Evolutionary conservation across 2,888 invertebrate species (phyloP).

Genomic region (Hydroisotoma schaefferi): DNA sequence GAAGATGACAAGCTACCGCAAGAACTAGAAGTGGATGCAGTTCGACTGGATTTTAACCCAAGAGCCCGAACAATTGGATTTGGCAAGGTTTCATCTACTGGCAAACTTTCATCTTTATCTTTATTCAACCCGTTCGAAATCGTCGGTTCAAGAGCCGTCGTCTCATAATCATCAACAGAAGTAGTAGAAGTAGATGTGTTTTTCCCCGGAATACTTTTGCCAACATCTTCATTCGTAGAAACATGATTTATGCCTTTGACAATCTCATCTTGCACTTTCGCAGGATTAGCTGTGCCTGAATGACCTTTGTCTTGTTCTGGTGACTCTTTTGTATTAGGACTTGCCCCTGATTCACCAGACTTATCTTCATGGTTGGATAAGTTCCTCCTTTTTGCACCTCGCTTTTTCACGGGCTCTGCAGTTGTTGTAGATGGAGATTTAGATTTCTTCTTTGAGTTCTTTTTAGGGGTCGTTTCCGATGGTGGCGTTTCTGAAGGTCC

Average conservation of each 20-base stretch:
- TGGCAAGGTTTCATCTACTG: constrained; percentile 2
- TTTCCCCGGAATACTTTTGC: neutral
- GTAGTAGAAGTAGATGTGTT: too few species aligned
- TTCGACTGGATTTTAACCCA: constrained; percentile 18
- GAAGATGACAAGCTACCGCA: constrained; percentile 11
- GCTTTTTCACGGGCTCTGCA: neutral
- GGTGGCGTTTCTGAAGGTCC: neutral
- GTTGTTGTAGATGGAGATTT: neutral
- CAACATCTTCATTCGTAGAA: constrained; percentile 22
- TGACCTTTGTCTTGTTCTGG: neutral
- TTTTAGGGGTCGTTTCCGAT: constrained; percentile 1
- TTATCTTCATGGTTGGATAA: too few species aligned
- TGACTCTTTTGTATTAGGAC: constrained; percentile 3
- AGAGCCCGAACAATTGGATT: constrained; percentile 2
- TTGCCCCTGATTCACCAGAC: neutral
- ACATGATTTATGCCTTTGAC: constrained; percentile 10
- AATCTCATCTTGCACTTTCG: constrained; percentile 8
- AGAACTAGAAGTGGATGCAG: constrained; percentile 18
- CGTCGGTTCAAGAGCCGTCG: too few species aligned
- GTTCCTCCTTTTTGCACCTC: too few species aligned
- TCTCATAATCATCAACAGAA: too few species aligned
- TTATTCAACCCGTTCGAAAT: too few species aligned
- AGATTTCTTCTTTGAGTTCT: neutral
- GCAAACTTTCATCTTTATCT: neutral
- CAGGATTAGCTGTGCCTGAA: neutral